These are phyloP conservation scores for Cyrtorhinus lividipennis DNA, from an alignment of 1,140 invertebrate genomes.

Conservation along the genomic window DNA sequence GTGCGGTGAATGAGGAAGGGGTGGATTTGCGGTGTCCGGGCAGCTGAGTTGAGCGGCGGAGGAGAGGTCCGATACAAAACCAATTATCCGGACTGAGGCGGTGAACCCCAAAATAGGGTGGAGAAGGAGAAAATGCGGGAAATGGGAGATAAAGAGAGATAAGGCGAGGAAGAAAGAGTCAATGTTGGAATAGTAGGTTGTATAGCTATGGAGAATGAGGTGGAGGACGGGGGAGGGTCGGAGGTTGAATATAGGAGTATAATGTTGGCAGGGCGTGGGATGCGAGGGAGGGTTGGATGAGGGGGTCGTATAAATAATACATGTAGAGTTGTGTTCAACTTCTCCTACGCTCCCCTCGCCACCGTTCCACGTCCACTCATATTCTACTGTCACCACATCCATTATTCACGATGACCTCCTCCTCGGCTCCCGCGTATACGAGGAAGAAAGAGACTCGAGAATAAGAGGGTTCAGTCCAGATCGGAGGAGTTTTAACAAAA, in stretches of 20 bases:
- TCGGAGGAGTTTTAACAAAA: neutral
- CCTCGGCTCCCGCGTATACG: too few relatives aligned
- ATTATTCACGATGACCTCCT: conserved; percentile 12
- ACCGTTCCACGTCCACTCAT: conserved; percentile 11
- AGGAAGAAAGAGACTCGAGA: neutral
- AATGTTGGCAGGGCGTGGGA: too few relatives aligned
- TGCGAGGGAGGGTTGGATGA: conserved; percentile 12
- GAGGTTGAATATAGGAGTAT: neutral
- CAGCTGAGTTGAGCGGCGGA: too few relatives aligned
- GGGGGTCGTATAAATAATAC: conserved; percentile 16
- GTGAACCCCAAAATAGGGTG: neutral
- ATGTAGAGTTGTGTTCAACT: neutral
- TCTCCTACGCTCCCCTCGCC: conserved; percentile 12
- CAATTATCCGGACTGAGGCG: neutral
- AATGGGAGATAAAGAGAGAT: neutral
- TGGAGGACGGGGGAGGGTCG: neutral
- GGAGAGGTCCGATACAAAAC: neutral
- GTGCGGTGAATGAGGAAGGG: too few relatives aligned
- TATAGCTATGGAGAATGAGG: neutral
- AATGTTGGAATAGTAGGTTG: too few relatives aligned
- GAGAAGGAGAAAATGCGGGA: neutral
- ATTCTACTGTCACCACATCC: conserved; percentile 11
- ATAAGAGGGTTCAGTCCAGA: neutral
- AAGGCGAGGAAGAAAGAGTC: too few relatives aligned
- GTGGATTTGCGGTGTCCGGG: too few relatives aligned